Base-by-base conservation (phyloP, 2,113 vertebrate species). In the Gallinago paraguaiae region DNA sequence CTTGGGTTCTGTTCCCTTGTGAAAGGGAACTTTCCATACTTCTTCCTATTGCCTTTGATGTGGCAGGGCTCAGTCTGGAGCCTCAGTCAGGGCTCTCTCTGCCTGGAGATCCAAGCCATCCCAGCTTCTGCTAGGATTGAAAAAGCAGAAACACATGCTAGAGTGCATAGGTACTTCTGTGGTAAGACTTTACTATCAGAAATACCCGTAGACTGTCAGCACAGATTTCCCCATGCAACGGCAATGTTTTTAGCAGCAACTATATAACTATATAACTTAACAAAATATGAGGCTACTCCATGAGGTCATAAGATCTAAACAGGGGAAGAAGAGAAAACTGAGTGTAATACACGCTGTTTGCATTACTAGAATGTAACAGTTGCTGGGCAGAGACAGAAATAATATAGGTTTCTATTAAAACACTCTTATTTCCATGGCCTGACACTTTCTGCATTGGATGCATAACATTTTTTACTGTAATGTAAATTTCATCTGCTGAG, bases 401-500 rank as follows among this genome's bases (percentile, higher is more conserved):
- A 79, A 76, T 90, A 54, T 3, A n/a, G 6, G 8, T 50, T 93
- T 83, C 69, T 82, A 67, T 37, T 84, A 65, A 93, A 91, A 88
- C 23, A 50, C 17, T 70, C 31, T 27, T 68, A 71, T 63, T 94
- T 92, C 50, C 68, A 75, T 45, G 25, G 53, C 23, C 23, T 82
- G 54, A 95, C 41, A 76, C 19, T 65, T 75, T 76, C 37, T 82
- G 37, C 22, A 59, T 13, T 63, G 69, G n/a, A 74, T 82, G 51
- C 17, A 9, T 23, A 75, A 64, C 48, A 50, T 81, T 92, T 90
- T 81, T 88, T 77, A 81, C 18, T 75, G 7, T 64, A 94, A 86
- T 82, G 57, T 45, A 41, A 74, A 93, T 89, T 96, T 84, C 88
- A 85, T 64, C 87, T 63, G 70, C 37, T 82, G 41, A 76, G n/a